Percentiles rank a stretch among this genome's conserved stretches.
Evolutionary conservation across 2,888 invertebrate genomes (phyloP).

Genomic region (Sarcophaga carnaria): DNA sequence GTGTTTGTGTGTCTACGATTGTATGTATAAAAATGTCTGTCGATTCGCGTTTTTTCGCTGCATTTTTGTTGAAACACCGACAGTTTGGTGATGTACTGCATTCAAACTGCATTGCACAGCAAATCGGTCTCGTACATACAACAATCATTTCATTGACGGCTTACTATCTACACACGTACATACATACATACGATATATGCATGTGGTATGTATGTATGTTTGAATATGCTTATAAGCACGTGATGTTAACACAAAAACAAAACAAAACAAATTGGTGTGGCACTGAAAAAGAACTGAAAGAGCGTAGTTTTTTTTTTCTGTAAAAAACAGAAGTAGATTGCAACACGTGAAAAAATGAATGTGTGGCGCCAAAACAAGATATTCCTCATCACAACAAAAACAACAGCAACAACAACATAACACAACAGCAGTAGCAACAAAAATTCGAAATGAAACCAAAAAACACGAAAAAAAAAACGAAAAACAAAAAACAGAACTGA

Average conservation of each 20-base stretch:
- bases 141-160: background rate
- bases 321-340: constrained; percentile 63
- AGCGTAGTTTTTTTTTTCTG: constrained; percentile 2
- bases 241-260: constrained; percentile 59
- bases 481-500: constrained; percentile 48
- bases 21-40: background rate
- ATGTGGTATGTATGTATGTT: constrained; percentile 30
- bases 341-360: constrained; percentile 68
- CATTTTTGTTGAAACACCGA: constrained; percentile 51
- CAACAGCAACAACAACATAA: constrained; percentile 6
- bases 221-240: constrained; percentile 48
- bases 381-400: constrained; percentile 57
- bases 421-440: constrained; percentile 13
- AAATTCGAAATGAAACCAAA: constrained; percentile 11
- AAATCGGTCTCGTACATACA: constrained; percentile 4
- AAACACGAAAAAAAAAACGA: constrained; percentile 15
- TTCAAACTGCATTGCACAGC: constrained; percentile 57
- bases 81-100: constrained; percentile 24
- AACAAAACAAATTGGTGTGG: constrained; percentile 45
- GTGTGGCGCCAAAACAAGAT: constrained; percentile 67
- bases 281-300: constrained; percentile 45
- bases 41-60: constrained; percentile 41
- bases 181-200: constrained; percentile 9
- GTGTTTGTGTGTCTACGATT: background rate
- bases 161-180: background rate